Evolutionary conservation across 2,113 vertebrate genomes (phyloP), one percentile per base, ranked within the genome.

Genomic region (Clupea harengus): DNA sequence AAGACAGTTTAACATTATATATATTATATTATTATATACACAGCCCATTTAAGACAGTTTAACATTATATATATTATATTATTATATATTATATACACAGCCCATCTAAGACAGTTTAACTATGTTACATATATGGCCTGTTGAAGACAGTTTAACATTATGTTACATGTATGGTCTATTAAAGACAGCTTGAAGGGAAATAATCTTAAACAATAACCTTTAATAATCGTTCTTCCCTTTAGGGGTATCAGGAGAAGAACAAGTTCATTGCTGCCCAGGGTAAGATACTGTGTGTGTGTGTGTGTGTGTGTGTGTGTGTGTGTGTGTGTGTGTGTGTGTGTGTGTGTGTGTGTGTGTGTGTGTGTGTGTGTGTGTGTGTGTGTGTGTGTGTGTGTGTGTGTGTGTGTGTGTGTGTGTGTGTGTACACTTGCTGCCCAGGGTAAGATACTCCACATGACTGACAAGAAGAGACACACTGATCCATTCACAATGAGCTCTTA

Each of bases 231-330:
- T 82, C 18, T n/a, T 25, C 83, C 28, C 67, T 45, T 86, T 81
- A 99, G 98, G 98, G 98, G 83, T 99, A 99, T 94, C 97, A 99
- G 92, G 97, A 99, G 91, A 99, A 99, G 94, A 99, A 99, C 91
- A 99, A 99, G 92, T 99, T 99, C 89, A 97, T 99, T 91, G 98
- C 97, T 86, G 98, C 98, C 89, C 98, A 99, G 97, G 98, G 98
- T 99, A 94, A 93, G 81, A 49, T 6, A 39, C n/a, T n/a, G n/a
- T n/a, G n/a, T n/a, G n/a, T n/a, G n/a, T n/a, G n/a, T n/a, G n/a
- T n/a, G n/a, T n/a, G n/a, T n/a, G n/a, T n/a, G n/a, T n/a, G n/a
- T n/a, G n/a, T n/a, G n/a, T n/a, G n/a, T n/a, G n/a, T n/a, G n/a
- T n/a, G n/a, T n/a, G n/a, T n/a, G n/a, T n/a, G n/a, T n/a, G n/a